Evolutionary conservation across 37 sponge, comb jelly and placozoan species (phyloP).

Genomic region (Geodia barretti): DNA sequence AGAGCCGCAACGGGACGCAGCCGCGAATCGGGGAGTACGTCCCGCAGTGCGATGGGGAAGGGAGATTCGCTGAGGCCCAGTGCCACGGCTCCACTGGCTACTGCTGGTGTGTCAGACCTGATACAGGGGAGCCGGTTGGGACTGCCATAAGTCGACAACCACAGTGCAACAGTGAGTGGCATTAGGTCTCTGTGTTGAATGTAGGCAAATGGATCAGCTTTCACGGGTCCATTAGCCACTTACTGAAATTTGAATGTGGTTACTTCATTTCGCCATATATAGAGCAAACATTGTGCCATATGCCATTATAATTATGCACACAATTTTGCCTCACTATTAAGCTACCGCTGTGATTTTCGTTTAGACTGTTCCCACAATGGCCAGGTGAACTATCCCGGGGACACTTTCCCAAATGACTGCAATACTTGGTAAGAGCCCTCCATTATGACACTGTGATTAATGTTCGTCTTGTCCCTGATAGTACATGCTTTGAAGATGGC

Average conservation of each 20-base stretch:
- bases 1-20: background rate
- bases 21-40: slow-evolving; percentile 30
- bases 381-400: slow-evolving; percentile 9
- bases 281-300: no score
- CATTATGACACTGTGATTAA: no score
- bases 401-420: slow-evolving; percentile 31
- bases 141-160: background rate
- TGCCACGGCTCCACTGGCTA: slow-evolving; percentile 56
- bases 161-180: slow-evolving; percentile 38
- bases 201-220: background rate
- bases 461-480: background rate
- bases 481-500: background rate
- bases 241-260: background rate
- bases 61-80: slow-evolving; percentile 39
- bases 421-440: background rate
- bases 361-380: slow-evolving; percentile 45
- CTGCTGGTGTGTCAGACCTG: slow-evolving; percentile 73
- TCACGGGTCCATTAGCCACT: background rate
- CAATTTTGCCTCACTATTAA: background rate
- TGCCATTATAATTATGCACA: no score
- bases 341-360: background rate
- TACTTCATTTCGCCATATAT: background rate
- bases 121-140: slow-evolving; percentile 37
- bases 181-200: background rate
- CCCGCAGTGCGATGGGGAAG: slow-evolving; percentile 56